These are phyloP conservation scores for Parazoanthus darwini DNA, from an alignment of 92 coral and sea anemone genomes.

Conservation along the genomic window DNA sequence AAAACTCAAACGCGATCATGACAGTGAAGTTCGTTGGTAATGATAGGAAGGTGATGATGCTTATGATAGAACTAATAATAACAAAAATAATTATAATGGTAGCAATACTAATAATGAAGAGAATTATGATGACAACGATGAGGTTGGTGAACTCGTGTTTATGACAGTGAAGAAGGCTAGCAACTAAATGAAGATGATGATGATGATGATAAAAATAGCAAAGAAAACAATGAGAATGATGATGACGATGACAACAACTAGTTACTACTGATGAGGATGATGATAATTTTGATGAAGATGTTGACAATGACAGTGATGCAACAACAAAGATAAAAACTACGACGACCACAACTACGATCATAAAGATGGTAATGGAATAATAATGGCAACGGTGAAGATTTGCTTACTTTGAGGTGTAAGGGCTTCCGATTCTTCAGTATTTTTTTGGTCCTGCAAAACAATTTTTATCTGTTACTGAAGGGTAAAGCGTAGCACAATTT, in stretches of 20 bases:
- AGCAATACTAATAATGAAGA: too few relatives aligned
- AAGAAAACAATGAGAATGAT: too few relatives aligned
- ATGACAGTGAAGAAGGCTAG: too few relatives aligned
- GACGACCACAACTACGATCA: not conserved
- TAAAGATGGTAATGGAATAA: not conserved
- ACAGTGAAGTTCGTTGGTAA: not conserved
- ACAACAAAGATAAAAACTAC: too few relatives aligned
- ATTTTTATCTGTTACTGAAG: not conserved
- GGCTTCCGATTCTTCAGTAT: constrained; percentile 81
- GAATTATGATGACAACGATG: too few relatives aligned
- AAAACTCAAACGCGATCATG: not conserved
- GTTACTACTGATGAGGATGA: not conserved
- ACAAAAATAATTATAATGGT: too few relatives aligned
- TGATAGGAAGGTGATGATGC: not conserved
- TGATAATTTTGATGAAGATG: not conserved
- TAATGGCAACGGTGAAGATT: not conserved
- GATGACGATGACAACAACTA: too few relatives aligned
- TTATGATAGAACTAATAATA: too few relatives aligned
- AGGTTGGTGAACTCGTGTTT: too few relatives aligned
- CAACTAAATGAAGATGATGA: too few relatives aligned
- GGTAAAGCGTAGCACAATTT: not conserved
- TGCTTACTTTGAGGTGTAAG: constrained; percentile 70
- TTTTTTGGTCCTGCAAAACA: constrained; percentile 74
- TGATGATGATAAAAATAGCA: too few relatives aligned
- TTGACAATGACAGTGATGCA: not conserved